These are phyloP conservation scores for Porites lutea DNA, from an alignment of 64 coral and sea anemone genomes.

Conservation along the genomic window DNA sequence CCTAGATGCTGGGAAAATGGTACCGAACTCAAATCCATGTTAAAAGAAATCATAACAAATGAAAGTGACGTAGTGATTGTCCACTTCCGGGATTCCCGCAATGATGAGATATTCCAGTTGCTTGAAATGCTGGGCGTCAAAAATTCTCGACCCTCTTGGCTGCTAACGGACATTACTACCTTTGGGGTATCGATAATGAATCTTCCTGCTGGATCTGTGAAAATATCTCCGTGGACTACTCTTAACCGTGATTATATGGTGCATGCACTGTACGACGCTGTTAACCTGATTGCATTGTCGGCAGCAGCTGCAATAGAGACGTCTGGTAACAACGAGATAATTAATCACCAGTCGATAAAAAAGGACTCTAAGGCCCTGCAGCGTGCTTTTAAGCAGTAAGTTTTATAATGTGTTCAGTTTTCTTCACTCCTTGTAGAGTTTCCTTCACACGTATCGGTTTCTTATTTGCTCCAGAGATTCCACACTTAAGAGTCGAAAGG, in stretches of 20 bases:
- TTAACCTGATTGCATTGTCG: not conserved
- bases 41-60: not conserved
- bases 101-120: slow-evolving; percentile 4
- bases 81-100: not conserved
- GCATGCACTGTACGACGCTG: slow-evolving; percentile 8
- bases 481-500: no score
- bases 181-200: not conserved
- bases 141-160: not conserved
- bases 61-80: not conserved
- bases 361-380: not conserved
- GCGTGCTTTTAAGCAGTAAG: not conserved
- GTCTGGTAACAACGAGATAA: not conserved
- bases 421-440: not conserved
- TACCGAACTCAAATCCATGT: not conserved
- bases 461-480: no score
- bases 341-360: not conserved
- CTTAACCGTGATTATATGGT: not conserved
- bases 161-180: slow-evolving; percentile 13
- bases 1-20: not conserved
- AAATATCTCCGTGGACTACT: not conserved
- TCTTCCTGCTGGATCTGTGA: not conserved
- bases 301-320: not conserved
- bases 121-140: not conserved
- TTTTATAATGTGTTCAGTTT: not conserved
- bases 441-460: no score